Evolutionary conservation across 2,113 vertebrate genomes (phyloP).

Genomic region (Pomatostomus ruficeps): DNA sequence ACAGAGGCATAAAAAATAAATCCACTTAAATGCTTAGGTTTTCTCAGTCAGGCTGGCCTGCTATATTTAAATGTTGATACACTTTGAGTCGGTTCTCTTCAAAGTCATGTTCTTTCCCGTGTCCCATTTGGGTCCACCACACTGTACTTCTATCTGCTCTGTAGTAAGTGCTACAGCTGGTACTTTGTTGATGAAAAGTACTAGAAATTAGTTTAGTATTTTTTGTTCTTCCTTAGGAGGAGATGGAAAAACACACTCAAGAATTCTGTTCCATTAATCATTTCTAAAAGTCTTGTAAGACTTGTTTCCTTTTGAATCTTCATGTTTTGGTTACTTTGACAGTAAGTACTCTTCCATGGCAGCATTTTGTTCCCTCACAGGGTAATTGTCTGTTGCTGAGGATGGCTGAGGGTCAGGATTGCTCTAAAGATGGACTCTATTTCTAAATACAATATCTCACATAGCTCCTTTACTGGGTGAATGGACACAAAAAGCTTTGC

Average conservation of each 20-base stretch:
- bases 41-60: background rate
- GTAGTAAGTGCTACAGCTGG: background rate
- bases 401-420: background rate
- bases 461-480: background rate
- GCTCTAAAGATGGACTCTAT: background rate
- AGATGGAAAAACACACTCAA: background rate
- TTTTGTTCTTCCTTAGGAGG: background rate
- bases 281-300: background rate
- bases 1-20: background rate
- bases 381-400: background rate
- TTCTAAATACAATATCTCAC: background rate
- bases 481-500: background rate
- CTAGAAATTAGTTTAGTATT: background rate
- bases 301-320: background rate
- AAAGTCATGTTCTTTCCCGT: background rate
- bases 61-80: background rate
- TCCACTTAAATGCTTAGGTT: background rate
- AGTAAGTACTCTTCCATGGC: background rate
- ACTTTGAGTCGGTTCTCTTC: background rate
- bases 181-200: background rate
- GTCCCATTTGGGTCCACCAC: fast-evolving
- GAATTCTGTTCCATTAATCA: background rate
- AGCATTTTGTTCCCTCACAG: background rate
- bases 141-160: background rate
- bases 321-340: background rate